Conservation (phyloP, 2,797 vertebrate species). For the Hephaestus fuliginosus region DNA sequence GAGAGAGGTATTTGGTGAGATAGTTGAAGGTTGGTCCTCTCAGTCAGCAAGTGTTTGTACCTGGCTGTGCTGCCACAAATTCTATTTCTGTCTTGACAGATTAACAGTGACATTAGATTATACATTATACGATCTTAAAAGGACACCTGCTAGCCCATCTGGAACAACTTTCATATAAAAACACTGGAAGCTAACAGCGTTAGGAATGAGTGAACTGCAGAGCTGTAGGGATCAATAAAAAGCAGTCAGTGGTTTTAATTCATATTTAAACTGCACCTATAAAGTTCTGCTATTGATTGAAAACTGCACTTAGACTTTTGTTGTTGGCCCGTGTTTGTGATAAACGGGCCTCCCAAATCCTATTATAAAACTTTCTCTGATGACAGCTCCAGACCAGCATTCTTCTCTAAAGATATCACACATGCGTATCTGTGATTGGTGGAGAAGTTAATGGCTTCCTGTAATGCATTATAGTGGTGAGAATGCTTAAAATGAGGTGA, state of each 20-base stretch:
- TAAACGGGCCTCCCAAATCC: not conserved
- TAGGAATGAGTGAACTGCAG: not conserved
- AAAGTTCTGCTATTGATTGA: not conserved
- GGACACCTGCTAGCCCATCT: not conserved
- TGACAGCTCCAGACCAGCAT: not conserved
- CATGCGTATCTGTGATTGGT: no score
- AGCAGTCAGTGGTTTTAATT: not conserved
- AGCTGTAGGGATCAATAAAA: not conserved
- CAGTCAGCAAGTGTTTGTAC: not conserved
- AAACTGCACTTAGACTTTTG: not conserved
- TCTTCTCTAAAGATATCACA: not conserved
- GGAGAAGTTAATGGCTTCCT: not conserved
- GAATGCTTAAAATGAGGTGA: not conserved
- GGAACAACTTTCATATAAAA: not conserved
- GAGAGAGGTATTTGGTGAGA: not conserved
- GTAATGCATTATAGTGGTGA: no score
- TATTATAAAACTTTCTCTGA: not conserved
- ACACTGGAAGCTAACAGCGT: not conserved
- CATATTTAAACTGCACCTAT: not conserved
- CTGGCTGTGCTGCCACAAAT: no score
- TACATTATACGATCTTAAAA: not conserved
- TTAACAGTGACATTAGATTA: not conserved
- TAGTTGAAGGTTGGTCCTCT: not conserved
- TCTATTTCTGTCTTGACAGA: not conserved
- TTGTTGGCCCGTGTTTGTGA: not conserved